A percentile compares a stretch with the other conserved stretches of the same genome.
Evolutionary conservation across 2,888 invertebrate genomes (phyloP).

Genomic region (Nomada fucata): DNA sequence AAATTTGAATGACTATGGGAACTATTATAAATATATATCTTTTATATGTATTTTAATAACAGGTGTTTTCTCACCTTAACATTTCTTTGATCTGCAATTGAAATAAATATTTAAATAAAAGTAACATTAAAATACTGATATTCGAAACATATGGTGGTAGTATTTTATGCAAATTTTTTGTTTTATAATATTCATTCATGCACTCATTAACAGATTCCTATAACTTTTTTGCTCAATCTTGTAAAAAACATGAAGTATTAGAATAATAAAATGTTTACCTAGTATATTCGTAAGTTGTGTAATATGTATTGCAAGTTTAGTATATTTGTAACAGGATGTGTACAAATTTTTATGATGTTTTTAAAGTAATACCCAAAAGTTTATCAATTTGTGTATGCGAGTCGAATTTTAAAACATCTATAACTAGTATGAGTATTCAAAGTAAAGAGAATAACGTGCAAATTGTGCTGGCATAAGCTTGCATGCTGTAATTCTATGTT

Average conservation of each 20-base stretch:
- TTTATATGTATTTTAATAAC: constrained; percentile 51
- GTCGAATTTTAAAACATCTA: constrained; percentile 5
- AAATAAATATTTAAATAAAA: constrained; percentile 3
- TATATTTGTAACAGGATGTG: constrained; percentile 51
- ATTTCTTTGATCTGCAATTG: constrained; percentile 40
- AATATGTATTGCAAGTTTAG: constrained; percentile 42
- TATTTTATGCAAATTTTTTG: constrained; percentile 18
- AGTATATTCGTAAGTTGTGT: constrained; percentile 35
- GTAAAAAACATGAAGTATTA: constrained; percentile 64
- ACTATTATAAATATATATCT: constrained; percentile 46
- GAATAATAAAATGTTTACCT: constrained; percentile 50
- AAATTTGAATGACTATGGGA: constrained; percentile 17
- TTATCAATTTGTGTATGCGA: constrained; percentile 11
- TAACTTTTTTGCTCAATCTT: constrained; percentile 77
- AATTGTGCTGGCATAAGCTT: constrained; percentile 29
- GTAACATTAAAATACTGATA: constrained; percentile 5
- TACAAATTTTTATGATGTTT: constrained; percentile 45
- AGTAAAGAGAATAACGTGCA: constrained; percentile 9
- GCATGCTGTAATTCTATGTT: constrained; percentile 22
- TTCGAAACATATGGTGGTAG: constrained; percentile 7
- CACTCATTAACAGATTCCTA: constrained; percentile 61
- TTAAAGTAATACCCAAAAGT: constrained; percentile 14
- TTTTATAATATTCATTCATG: constrained; percentile 34
- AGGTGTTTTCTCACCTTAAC: constrained; percentile 21
- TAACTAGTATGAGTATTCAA: constrained; percentile 10